Conservation (phyloP, 2,888 invertebrate genomes). For the Digitonthophagus gazella region DNA sequence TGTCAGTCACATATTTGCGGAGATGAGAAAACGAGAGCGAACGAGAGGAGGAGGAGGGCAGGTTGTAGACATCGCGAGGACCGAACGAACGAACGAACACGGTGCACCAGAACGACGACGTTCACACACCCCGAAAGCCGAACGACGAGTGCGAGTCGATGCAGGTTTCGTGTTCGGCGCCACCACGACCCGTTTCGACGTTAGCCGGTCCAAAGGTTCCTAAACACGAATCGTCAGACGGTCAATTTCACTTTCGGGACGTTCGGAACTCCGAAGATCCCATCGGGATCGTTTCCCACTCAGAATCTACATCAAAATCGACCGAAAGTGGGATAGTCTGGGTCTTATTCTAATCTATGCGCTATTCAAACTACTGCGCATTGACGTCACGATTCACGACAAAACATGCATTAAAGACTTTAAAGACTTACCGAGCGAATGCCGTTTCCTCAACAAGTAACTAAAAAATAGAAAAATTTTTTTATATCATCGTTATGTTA, state of each 20-base stretch:
- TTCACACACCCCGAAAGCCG: constrained; percentile 8
- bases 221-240: neutral
- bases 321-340: no score
- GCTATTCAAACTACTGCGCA: neutral
- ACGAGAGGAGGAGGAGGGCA: neutral
- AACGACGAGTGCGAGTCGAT: constrained; percentile 7
- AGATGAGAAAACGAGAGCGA: neutral
- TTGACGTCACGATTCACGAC: no score
- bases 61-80: neutral
- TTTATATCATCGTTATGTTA: no score
- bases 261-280: neutral
- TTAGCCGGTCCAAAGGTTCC: neutral
- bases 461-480: no score
- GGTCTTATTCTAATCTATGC: no score
- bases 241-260: neutral
- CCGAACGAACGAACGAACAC: neutral
- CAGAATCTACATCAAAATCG: no score
- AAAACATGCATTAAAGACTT: no score
- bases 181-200: neutral
- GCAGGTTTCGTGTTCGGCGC: neutral
- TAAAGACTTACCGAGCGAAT: no score
- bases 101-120: neutral
- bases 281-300: no score
- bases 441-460: no score
- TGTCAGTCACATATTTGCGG: constrained; percentile 2